Evolutionary conservation across 1,140 invertebrate species (phyloP), one percentile per base, ranked within the genome.

Genomic region (Proales similis): DNA sequence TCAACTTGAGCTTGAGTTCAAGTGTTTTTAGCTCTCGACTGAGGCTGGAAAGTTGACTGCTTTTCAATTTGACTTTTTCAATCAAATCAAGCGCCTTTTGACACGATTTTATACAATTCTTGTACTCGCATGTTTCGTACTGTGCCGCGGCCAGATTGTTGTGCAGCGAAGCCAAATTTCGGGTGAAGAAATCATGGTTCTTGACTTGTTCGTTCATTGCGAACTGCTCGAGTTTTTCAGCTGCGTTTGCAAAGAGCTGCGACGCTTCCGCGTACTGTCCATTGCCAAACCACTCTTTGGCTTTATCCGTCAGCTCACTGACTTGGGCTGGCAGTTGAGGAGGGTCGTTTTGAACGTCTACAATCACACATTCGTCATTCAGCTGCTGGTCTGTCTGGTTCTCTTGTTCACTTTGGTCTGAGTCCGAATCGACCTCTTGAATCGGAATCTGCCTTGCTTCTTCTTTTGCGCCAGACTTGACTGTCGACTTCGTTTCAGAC

Each of bases 51-150:
- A n/a, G n/a, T n/a, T n/a, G n/a, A n/a, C n/a, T n/a, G 9, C 33
- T 42, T 39, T 42, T 57, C 17, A 57, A 17, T 20, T 4, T 7
- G 12, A 42, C 12, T 42, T 57, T 57, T 42, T 39, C 24, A 6
- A 57, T 29, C 4, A 42, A 11, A 4, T 26, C 22, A 9, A 57
- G 32, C 29, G 36, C 51, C 6, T 12, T 24, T 3, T 57, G 26
- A 57, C 51, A 57, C 24, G 39, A 36, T 24, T 42, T 57, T 9
- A 57, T 57, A 42, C 51, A 57, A 5, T 57, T 57, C 45, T 57
- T 57, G 45, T 11, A 57, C 17, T 57, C 51, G 17, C 51, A 19
- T 2, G 45, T 57, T 29, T 57, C 30, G 27, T 57, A 42, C 27
- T 57, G 45, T 42, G 36, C 27, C 5, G 51, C 4, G 24, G 51